These are phyloP conservation scores for Mus spretus DNA, from an alignment of 2,797 vertebrate species.

Conservation along the genomic window DNA sequence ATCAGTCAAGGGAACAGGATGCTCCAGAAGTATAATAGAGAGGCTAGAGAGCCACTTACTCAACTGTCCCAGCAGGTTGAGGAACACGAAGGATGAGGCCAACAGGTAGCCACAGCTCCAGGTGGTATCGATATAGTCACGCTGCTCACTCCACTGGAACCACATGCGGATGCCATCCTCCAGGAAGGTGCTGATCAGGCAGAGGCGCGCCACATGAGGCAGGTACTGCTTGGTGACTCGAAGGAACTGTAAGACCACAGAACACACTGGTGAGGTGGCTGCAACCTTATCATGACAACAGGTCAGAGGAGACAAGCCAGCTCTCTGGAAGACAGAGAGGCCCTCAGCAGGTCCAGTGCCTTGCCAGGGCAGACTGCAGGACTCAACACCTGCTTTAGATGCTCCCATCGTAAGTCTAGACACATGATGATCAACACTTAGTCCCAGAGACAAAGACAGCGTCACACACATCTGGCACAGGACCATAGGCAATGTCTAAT, in stretches of 20 bases:
- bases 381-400: not conserved
- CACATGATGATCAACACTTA: not conserved
- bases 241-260: conserved; percentile 91
- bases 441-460: not conserved
- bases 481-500: fast-evolving
- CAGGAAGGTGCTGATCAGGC: conserved; percentile 98
- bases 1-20: not conserved
- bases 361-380: not conserved
- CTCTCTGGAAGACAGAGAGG: not conserved
- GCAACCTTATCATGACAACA: not conserved
- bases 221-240: conserved; percentile 98
- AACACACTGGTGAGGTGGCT: conserved; percentile 57
- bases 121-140: conserved; percentile 97
- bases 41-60: conserved; percentile 90
- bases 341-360: not conserved
- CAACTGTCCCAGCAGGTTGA: conserved; percentile 97
- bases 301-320: not conserved
- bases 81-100: conserved; percentile 96
- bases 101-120: conserved; percentile 98
- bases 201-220: conserved; percentile 96
- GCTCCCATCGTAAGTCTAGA: fast-evolving
- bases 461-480: not conserved
- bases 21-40: not conserved
- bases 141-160: conserved; percentile 99
- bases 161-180: conserved; percentile 99